Percentiles rank a stretch among this genome's conserved stretches.
Conservation (phyloP, 2,113 vertebrate species). For the Strix aluco region DNA sequence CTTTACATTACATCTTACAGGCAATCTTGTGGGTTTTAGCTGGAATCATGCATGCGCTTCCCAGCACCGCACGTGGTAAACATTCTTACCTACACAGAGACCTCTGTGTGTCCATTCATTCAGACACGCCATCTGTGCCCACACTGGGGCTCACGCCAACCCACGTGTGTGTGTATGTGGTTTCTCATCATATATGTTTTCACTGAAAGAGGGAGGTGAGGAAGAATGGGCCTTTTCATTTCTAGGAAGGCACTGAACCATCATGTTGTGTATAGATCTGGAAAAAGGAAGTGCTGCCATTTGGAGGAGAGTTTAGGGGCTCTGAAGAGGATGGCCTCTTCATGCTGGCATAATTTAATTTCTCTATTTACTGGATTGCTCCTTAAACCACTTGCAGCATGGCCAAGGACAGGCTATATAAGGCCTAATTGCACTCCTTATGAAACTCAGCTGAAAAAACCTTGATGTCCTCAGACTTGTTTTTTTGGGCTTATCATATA, state of each 20-base stretch:
- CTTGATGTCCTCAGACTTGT: neutral
- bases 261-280: neutral
- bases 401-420: neutral
- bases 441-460: neutral
- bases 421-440: neutral
- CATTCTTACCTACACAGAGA: neutral
- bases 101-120: neutral
- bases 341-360: neutral
- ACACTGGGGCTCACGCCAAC: neutral
- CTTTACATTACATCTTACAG: neutral
- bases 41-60: neutral
- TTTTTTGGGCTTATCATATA: neutral
- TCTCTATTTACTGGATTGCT: neutral
- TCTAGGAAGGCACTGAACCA: neutral
- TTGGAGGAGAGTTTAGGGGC: neutral
- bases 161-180: neutral
- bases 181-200: neutral
- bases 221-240: conserved; percentile 23
- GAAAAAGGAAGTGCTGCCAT: neutral
- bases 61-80: neutral
- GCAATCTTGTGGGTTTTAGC: neutral
- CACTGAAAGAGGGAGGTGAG: neutral
- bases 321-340: neutral
- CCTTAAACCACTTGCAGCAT: neutral
- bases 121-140: neutral